Base-by-base conservation (phyloP, 2,797 vertebrate species). In the Miichthys miiuy region DNA sequence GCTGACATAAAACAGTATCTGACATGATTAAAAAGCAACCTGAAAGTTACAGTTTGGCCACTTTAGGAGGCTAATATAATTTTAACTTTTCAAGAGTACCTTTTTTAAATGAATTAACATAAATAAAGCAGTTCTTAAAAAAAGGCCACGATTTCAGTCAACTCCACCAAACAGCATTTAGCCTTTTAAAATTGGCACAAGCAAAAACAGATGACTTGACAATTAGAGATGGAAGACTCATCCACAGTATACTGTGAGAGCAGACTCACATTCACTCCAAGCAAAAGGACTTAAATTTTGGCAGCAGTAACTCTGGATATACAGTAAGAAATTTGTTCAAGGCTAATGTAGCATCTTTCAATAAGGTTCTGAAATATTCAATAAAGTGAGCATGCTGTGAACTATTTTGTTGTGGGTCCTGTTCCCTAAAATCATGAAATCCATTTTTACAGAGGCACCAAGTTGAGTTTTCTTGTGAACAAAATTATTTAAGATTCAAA, bases 1-100 rank as follows among this genome's bases (percentile, higher is more conserved):
- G 72, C 71, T 13, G 81, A 75, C 41, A 63, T 71, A 13, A 66
- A 82, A 20, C 44, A 61, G 21, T 1, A 12, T 73, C 77, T 48
- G 78, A 67, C n/a, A 18, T 48, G 30, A 75, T 54, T 47, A 47
- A 50, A 72, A 67, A 61, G 25, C 0, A 25, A 25, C 0, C 0
- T 1, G 23, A 62, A 52, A 42, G 50, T 58, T 42, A 2, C 23
- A 21, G 16, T 66, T 60, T 13, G 55, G 50, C 8, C 38, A 25
- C 18, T 34, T 47, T 65, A 3, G 14, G 30, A 44, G 6, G 5
- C 4, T 8, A 14, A 47, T 41, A 57, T 5, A 50, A 48, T 18
- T 21, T 4, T 7, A 50, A 48, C 18, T 20, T 4, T 34, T 34
- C 6, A 34, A 34, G 30, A 51, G 48, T 9, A 50, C 18, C 21